Conservation (phyloP, 23 tunicate species). For the Trididemnum nubilum region DNA sequence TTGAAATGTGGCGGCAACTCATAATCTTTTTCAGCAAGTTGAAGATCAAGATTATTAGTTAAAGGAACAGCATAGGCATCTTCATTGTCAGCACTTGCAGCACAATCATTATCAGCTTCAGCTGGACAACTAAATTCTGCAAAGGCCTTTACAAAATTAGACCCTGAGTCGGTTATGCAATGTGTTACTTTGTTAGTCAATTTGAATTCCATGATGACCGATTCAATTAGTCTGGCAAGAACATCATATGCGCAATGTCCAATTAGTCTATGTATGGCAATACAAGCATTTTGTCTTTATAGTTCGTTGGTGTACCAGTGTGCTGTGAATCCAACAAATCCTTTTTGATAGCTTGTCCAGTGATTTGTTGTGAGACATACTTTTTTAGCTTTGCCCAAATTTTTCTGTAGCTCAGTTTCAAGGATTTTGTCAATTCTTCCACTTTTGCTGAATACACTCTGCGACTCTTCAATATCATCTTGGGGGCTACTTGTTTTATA, state of each 20-base stretch:
- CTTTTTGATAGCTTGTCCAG: neutral
- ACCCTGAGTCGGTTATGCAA: neutral
- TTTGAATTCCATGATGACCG: neutral
- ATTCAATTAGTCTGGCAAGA: neutral
- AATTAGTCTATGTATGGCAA: neutral
- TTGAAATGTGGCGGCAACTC: neutral
- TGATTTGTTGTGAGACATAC: neutral
- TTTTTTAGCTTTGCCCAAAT: neutral
- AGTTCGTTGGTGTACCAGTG: neutral
- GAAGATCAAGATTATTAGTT: neutral
- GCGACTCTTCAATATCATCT: neutral
- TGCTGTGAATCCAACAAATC: neutral
- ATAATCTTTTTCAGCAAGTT: neutral
- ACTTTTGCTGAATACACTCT: neutral
- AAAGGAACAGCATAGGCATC: neutral
- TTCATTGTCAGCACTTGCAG: neutral
- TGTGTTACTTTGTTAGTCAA: neutral
- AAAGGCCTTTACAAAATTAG: neutral
- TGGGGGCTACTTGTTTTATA: conserved; percentile 1
- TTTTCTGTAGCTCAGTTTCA: neutral
- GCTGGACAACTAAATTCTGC: conserved; percentile 1
- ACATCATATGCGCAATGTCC: neutral
- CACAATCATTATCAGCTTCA: neutral
- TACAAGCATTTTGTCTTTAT: neutral
- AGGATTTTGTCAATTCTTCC: neutral